Evolutionary conservation across 2,888 invertebrate species (phyloP).

Genomic region (Geotrupes spiniger): DNA sequence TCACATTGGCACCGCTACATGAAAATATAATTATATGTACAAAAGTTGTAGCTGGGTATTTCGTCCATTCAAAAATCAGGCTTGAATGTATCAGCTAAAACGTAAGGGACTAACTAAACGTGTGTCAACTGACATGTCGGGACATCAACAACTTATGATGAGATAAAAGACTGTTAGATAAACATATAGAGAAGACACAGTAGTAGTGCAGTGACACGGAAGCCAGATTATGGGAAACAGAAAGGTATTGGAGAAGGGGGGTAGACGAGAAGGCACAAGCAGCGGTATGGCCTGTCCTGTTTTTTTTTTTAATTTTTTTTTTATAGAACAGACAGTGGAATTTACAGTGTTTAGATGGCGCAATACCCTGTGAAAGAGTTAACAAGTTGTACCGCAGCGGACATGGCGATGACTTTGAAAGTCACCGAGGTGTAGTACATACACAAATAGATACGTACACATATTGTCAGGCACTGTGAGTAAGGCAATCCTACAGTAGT

Average conservation of each 20-base stretch:
- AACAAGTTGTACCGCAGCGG: constrained; percentile 32
- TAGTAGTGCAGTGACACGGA: constrained; percentile 46
- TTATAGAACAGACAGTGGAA: constrained; percentile 9
- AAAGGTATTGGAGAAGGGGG: constrained; percentile 33
- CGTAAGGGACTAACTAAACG: constrained; percentile 43
- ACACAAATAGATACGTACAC: constrained; percentile 49
- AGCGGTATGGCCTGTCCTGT: constrained; percentile 38
- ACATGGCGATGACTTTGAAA: constrained; percentile 41
- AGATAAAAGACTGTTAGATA: constrained; percentile 23
- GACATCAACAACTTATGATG: constrained; percentile 32
- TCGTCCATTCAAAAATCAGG: constrained; percentile 47
- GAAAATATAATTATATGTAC: constrained; percentile 47
- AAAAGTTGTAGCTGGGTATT: constrained; percentile 45
- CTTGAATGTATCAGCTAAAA: constrained; percentile 36
- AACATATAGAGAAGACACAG: constrained; percentile 39
- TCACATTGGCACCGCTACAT: constrained; percentile 45
- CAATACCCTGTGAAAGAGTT: constrained; percentile 35
- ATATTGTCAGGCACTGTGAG: constrained; percentile 72
- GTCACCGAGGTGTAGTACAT: constrained; percentile 50
- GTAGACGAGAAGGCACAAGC: constrained; percentile 50
- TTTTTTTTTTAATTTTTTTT: not conserved
- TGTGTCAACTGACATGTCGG: constrained; percentile 38
- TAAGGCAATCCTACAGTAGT: constrained; percentile 80
- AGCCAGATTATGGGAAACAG: constrained; percentile 38
- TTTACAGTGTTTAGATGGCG: constrained; percentile 20